phyloP scores from a whole-genome alignment of 1,140 invertebrate genomes.

The Drosophila guanche region DNA sequence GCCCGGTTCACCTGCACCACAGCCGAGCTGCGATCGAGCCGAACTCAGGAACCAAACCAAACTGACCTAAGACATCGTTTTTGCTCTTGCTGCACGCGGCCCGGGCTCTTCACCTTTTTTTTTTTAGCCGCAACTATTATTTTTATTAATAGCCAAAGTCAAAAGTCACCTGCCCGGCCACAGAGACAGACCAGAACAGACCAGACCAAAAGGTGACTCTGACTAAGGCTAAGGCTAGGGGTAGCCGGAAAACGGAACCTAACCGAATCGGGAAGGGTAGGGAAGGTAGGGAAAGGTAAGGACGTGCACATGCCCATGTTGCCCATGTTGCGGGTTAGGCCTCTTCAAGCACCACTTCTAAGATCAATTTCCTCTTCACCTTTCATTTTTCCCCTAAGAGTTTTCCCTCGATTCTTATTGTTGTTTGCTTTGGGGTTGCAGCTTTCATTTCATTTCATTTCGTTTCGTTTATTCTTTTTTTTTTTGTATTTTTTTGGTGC shows the following conservation, averaged over 20 bases:
- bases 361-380: slow-evolving; percentile 66
- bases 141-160: slow-evolving; percentile 82
- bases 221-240: slow-evolving; percentile 44
- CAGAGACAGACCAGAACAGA: too few species aligned
- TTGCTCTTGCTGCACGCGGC: slow-evolving; percentile 62
- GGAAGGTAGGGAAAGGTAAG: not conserved
- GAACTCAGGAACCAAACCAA: slow-evolving; percentile 5
- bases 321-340: slow-evolving; percentile 54
- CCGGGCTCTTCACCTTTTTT: slow-evolving; percentile 61
- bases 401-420: slow-evolving; percentile 11
- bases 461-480: slow-evolving; percentile 37
- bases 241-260: slow-evolving; percentile 75
- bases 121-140: slow-evolving; percentile 78
- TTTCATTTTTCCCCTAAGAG: slow-evolving; percentile 35
- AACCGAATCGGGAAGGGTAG: not conserved
- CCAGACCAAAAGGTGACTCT: slow-evolving; percentile 30
- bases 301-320: slow-evolving; percentile 36
- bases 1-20: slow-evolving; percentile 67
- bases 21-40: not conserved
- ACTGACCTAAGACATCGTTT: slow-evolving; percentile 82
- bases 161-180: slow-evolving; percentile 72
- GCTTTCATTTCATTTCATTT: slow-evolving; percentile 35
- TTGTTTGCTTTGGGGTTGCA: slow-evolving; percentile 68
- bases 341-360: slow-evolving; percentile 49
- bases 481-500: slow-evolving; percentile 18